Conservation (phyloP, 2,888 invertebrate genomes). For the Cremastobaeus sp. region DNA sequence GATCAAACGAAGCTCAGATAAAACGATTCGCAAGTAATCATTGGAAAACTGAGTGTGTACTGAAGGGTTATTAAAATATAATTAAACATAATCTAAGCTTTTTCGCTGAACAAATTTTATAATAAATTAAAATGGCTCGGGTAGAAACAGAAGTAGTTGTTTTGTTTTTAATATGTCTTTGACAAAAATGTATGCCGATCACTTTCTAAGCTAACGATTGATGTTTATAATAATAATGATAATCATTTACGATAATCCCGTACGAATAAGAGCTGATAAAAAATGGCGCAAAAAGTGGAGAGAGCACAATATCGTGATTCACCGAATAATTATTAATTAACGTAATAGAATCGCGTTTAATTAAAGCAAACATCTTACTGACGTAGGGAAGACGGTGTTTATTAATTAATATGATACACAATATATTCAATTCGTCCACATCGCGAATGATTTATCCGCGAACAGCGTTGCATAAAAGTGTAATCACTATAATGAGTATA, state of each 20-base stretch:
- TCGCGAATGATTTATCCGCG: conserved; percentile 23
- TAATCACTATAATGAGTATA: conserved; percentile 48
- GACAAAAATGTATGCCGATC: no score
- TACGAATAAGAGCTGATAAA: background rate
- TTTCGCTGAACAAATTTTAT: no score
- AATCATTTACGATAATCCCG: no score
- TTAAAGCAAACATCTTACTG: conserved; percentile 39
- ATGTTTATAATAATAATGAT: background rate
- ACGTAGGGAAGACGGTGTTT: conserved; percentile 2
- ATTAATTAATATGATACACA: conserved; percentile 44
- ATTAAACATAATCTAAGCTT: no score
- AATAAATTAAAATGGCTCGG: no score
- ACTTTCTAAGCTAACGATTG: no score
- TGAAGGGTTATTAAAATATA: no score
- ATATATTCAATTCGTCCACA: conserved; percentile 25
- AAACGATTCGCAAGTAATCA: no score
- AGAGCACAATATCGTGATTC: background rate
- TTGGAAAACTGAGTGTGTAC: no score
- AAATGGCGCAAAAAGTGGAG: background rate
- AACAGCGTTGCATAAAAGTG: conserved; percentile 23
- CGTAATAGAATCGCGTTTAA: conserved; percentile 20
- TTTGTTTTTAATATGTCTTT: no score
- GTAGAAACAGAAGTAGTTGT: no score
- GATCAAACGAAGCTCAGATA: no score
- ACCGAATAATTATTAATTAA: conserved; percentile 18